These are phyloP conservation scores for Heliconius congener DNA, from an alignment of 1,140 invertebrate species.

Conservation along the genomic window DNA sequence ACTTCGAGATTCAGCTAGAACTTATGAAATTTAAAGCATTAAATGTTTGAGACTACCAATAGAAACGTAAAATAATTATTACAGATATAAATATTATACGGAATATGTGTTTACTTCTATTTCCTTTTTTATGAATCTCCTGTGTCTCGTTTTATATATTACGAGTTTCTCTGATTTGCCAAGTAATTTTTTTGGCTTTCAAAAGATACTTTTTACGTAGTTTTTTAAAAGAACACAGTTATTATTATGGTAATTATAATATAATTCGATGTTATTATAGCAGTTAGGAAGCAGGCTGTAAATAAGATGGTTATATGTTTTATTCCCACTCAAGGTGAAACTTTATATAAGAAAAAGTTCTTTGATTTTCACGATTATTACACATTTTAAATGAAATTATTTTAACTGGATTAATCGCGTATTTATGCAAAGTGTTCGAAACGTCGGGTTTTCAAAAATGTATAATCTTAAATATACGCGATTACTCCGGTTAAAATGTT, in stretches of 20 bases:
- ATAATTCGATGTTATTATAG: background rate
- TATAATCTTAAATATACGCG: too few species aligned
- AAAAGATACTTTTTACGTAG: background rate
- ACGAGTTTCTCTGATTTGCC: background rate
- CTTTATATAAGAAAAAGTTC: too few species aligned
- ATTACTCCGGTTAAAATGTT: too few species aligned
- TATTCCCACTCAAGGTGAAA: background rate
- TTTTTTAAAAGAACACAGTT: background rate
- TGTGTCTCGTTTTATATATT: background rate
- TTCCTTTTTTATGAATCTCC: constrained; percentile 3
- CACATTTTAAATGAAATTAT: too few species aligned
- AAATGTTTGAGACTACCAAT: too few species aligned
- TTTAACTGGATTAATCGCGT: too few species aligned
- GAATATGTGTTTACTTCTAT: background rate
- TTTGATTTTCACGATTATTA: too few species aligned
- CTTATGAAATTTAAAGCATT: background rate
- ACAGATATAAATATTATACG: background rate
- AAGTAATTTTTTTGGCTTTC: background rate
- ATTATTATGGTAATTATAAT: background rate
- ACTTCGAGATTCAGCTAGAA: too few species aligned
- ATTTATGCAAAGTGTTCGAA: too few species aligned
- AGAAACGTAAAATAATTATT: background rate
- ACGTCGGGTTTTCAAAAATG: too few species aligned
- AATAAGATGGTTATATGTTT: background rate
- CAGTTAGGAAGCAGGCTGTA: background rate